Evolutionary conservation across 2,113 vertebrate species (phyloP).

Genomic region (Cairina moschata): DNA sequence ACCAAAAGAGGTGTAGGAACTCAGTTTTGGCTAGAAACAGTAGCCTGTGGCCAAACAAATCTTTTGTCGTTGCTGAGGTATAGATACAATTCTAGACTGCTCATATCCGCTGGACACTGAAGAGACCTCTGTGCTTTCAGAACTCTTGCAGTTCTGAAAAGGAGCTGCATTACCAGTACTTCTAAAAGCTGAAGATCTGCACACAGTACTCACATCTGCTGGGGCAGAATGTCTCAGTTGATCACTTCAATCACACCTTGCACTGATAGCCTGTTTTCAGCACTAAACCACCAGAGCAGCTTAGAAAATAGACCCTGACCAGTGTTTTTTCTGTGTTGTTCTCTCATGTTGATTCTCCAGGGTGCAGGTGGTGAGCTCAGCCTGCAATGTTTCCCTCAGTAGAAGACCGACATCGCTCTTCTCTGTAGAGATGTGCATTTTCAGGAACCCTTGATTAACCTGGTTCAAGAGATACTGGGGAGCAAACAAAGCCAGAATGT

Average conservation of each 20-base stretch:
- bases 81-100: not conserved
- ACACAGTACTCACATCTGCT: rapidly evolving
- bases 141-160: not conserved
- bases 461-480: slow-evolving; percentile 2
- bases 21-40: not conserved
- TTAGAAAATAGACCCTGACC: not conserved
- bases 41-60: not conserved
- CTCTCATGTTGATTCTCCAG: not conserved
- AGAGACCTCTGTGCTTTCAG: not conserved
- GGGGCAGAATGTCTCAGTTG: rapidly evolving
- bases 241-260: not conserved
- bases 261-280: not conserved
- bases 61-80: not conserved
- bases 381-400: not conserved
- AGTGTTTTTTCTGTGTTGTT: not conserved
- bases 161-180: not conserved
- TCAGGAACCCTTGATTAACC: not conserved
- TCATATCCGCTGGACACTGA: not conserved
- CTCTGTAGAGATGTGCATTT: not conserved
- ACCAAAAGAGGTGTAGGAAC: not conserved
- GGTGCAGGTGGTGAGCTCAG: not conserved
- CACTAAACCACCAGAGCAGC: not conserved
- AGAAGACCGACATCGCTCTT: not conserved
- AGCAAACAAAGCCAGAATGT: not conserved
- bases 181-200: not conserved